phyloP scores from a whole-genome alignment of 2,888 invertebrate species.

The Mellilla xanthometata region DNA sequence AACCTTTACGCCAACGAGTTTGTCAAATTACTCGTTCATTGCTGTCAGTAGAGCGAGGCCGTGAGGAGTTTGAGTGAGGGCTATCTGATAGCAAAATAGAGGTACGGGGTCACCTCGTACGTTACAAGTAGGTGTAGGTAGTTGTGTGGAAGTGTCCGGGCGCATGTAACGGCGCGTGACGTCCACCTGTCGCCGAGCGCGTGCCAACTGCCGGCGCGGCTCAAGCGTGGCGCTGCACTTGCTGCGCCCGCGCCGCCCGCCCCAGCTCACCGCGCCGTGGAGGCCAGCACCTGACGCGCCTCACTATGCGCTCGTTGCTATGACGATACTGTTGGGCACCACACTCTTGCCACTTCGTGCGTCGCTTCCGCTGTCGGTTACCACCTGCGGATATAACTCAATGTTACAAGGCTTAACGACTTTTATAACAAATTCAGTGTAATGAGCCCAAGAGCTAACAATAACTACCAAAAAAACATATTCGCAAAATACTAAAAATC shows the following conservation, averaged over 20 bases:
- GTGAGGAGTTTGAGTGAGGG: too few relatives aligned
- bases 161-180: conserved; percentile 79
- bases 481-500: too few relatives aligned
- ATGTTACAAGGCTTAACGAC: too few relatives aligned
- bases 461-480: too few relatives aligned
- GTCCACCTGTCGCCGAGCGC: conserved; percentile 77
- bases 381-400: conserved; percentile 8
- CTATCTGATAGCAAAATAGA: conserved; percentile 1
- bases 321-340: conserved; percentile 25
- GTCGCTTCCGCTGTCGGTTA: not conserved
- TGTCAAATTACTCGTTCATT: too few relatives aligned
- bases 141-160: conserved; percentile 38
- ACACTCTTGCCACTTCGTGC: not conserved
- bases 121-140: conserved; percentile 22
- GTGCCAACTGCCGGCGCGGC: conserved; percentile 61
- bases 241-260: conserved; percentile 37
- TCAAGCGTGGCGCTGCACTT: conserved; percentile 64
- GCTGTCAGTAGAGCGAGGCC: too few relatives aligned
- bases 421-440: too few relatives aligned
- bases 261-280: conserved; percentile 51
- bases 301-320: conserved; percentile 25
- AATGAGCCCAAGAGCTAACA: too few relatives aligned
- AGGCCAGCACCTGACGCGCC: conserved; percentile 54
- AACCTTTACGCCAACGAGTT: too few relatives aligned
- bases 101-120: conserved; percentile 18